These are phyloP conservation scores for Jordanella pulchra DNA, from an alignment of 2,797 vertebrate genomes.

Conservation along the genomic window DNA sequence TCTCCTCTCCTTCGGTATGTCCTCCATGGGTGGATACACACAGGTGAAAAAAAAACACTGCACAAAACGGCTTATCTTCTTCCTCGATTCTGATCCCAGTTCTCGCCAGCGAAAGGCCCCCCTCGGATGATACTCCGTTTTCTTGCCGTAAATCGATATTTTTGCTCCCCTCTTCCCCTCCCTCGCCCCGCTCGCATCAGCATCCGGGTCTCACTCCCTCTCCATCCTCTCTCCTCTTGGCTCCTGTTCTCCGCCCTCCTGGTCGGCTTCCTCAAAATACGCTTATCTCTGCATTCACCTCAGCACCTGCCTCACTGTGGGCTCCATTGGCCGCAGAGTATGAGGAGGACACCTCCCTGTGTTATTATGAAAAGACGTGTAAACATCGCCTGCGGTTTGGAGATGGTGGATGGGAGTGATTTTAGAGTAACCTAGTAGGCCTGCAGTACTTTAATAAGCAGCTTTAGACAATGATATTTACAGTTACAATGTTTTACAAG, in stretches of 20 bases:
- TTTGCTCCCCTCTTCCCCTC: constrained; percentile 76
- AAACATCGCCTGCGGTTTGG: constrained; percentile 31
- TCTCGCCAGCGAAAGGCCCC: constrained; percentile 47
- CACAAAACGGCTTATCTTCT: constrained; percentile 33
- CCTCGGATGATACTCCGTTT: constrained; percentile 65
- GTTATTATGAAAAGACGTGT: constrained; percentile 4
- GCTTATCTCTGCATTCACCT: constrained; percentile 66
- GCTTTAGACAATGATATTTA: background rate
- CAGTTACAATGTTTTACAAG: background rate
- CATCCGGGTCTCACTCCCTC: constrained; percentile 79
- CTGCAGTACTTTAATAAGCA: background rate
- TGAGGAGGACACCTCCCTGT: constrained; percentile 25
- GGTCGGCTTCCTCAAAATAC: constrained; percentile 48
- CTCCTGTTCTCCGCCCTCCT: constrained; percentile 18
- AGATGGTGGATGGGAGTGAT: background rate
- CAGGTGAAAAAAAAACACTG: constrained; percentile 44
- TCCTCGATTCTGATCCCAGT: constrained; percentile 40
- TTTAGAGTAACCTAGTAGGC: background rate
- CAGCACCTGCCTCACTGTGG: constrained; percentile 34
- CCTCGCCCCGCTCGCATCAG: constrained; percentile 79
- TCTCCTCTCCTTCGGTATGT: constrained; percentile 80
- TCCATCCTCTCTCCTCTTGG: constrained; percentile 61
- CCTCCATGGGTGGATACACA: constrained; percentile 73
- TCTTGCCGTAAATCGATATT: constrained; percentile 78
- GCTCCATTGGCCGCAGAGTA: constrained; percentile 26